These are phyloP conservation scores for Netelia virgata DNA, from an alignment of 2,888 invertebrate genomes.

Conservation along the genomic window DNA sequence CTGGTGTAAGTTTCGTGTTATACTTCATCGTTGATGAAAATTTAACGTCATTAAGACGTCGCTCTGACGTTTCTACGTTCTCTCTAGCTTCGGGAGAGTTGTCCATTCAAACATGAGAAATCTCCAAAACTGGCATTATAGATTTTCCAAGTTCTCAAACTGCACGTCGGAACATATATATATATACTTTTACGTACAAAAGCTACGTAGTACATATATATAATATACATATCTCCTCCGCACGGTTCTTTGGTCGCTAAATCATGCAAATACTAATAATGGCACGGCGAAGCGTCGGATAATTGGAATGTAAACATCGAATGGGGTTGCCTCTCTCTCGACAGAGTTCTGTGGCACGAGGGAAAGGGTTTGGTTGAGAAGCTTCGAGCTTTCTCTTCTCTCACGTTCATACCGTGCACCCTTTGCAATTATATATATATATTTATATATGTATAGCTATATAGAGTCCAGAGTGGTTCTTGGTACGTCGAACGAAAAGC, in stretches of 20 bases:
- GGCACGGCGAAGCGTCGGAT: slow-evolving; percentile 78
- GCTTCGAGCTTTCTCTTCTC: slow-evolving; percentile 51
- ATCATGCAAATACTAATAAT: slow-evolving; percentile 83
- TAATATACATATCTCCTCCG: slow-evolving; percentile 30
- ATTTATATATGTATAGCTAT: background rate
- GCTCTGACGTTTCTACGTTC: too few species aligned
- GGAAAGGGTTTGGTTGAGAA: slow-evolving; percentile 39
- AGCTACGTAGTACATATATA: slow-evolving; percentile 12
- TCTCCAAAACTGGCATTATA: too few species aligned
- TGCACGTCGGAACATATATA: background rate
- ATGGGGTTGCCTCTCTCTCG: slow-evolving; percentile 46
- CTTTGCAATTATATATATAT: background rate
- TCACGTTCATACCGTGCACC: slow-evolving; percentile 30
- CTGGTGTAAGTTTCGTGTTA: too few species aligned
- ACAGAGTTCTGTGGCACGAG: slow-evolving; percentile 12
- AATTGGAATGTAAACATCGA: slow-evolving; percentile 83
- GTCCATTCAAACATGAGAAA: too few species aligned
- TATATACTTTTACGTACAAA: background rate
- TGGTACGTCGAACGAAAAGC: slow-evolving; percentile 36
- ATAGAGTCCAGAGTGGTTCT: slow-evolving; percentile 39
- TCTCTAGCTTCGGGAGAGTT: too few species aligned
- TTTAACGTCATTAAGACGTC: too few species aligned
- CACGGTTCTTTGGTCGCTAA: slow-evolving; percentile 77
- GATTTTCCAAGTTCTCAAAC: too few species aligned
- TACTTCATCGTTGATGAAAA: too few species aligned